Evolutionary conservation across 1,140 invertebrate species (phyloP).

Genomic region (Subanguina moxae): DNA sequence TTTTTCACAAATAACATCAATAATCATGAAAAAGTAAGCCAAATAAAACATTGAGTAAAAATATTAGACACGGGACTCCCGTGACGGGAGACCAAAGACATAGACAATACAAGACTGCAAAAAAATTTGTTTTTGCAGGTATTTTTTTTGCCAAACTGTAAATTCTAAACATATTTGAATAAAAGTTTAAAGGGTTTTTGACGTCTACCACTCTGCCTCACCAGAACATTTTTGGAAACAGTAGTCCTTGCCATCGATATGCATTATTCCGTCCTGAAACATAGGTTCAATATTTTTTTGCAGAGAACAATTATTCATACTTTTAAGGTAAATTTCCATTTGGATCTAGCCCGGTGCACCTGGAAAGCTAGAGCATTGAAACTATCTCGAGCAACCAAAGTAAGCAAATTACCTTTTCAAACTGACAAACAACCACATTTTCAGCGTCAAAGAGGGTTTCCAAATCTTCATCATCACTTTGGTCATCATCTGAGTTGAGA

Average conservation of each 20-base stretch:
- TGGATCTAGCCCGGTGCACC: constrained; percentile 32
- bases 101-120: too few relatives aligned
- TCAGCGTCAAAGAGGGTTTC: constrained; percentile 92
- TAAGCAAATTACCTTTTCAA: constrained; percentile 77
- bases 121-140: too few relatives aligned
- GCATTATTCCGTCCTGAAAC: constrained; percentile 91
- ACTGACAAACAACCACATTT: constrained; percentile 97
- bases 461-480: constrained; percentile 93
- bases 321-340: constrained; percentile 75
- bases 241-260: constrained; percentile 91
- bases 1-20: too few relatives aligned
- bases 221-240: constrained; percentile 97
- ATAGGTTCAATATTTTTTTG: not conserved
- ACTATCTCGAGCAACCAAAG: too few relatives aligned
- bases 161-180: too few relatives aligned
- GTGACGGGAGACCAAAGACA: too few relatives aligned
- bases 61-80: too few relatives aligned
- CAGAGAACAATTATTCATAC: constrained; percentile 6
- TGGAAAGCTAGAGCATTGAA: not conserved
- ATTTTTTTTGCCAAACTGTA: too few relatives aligned
- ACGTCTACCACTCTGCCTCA: constrained; percentile 81
- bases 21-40: too few relatives aligned
- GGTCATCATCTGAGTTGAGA: constrained; percentile 84
- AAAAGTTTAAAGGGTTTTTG: too few relatives aligned
- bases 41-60: too few relatives aligned